A percentile compares a stretch with the other conserved stretches of the same genome.
Conservation (phyloP, 2,888 invertebrate genomes). For the Drosophila pullipes region DNA sequence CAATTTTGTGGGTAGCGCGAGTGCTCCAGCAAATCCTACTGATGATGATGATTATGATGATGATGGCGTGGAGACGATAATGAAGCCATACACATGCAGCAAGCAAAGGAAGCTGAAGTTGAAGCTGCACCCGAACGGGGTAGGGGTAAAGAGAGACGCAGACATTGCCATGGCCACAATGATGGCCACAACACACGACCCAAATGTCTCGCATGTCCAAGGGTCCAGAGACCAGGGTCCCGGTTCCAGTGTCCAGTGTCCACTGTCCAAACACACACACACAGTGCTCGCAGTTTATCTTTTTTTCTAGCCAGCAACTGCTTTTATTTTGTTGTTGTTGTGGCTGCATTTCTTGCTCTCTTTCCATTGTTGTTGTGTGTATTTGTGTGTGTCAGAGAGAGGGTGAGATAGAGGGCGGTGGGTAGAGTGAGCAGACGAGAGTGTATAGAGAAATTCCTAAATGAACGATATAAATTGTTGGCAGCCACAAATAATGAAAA, state of each 20-base stretch:
- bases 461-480: slow-evolving; percentile 84
- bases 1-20: slow-evolving; percentile 58
- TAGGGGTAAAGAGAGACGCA: neutral
- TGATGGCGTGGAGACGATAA: slow-evolving; percentile 62
- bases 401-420: neutral
- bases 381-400: neutral
- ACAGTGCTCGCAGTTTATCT: neutral
- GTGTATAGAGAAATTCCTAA: slow-evolving; percentile 80
- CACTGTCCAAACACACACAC: slow-evolving; percentile 7
- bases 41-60: slow-evolving; percentile 32
- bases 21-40: slow-evolving; percentile 6
- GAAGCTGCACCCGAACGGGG: neutral
- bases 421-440: neutral
- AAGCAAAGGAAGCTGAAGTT: slow-evolving; percentile 2
- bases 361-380: slow-evolving; percentile 8
- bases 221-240: slow-evolving; percentile 13
- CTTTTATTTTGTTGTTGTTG: slow-evolving; percentile 5
- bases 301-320: slow-evolving; percentile 17
- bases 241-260: slow-evolving; percentile 4
- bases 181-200: slow-evolving; percentile 72
- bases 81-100: slow-evolving; percentile 72
- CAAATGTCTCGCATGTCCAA: slow-evolving; percentile 46
- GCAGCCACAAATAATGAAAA: slow-evolving; percentile 81
- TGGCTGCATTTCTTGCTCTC: slow-evolving; percentile 1
- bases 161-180: slow-evolving; percentile 58